Percentiles rank a stretch among this genome's conserved stretches.
Evolutionary conservation across 2,113 vertebrate genomes (phyloP).

Genomic region (Zapornia atra): DNA sequence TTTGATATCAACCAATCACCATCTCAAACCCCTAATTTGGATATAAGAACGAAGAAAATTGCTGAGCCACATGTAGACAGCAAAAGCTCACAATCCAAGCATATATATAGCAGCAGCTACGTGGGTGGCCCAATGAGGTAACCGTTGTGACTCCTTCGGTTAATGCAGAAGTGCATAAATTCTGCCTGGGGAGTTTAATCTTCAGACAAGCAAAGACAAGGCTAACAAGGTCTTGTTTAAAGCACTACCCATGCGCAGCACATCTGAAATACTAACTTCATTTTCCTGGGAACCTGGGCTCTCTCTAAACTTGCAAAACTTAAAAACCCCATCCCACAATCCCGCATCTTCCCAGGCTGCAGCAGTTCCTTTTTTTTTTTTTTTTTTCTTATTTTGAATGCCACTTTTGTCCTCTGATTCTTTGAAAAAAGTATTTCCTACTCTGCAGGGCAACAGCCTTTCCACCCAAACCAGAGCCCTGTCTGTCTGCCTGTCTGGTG

Average conservation of each 20-base stretch:
- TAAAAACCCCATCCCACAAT: not conserved
- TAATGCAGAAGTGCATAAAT: conserved; percentile 13
- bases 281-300: not conserved
- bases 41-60: not conserved
- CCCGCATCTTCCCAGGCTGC: not conserved
- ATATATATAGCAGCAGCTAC: not conserved
- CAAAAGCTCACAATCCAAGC: not conserved
- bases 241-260: not conserved
- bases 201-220: conserved; percentile 16
- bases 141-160: not conserved
- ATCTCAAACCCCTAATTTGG: not conserved
- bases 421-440: not conserved
- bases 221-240: not conserved
- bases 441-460: not conserved
- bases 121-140: conserved; percentile 53
- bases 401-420: not conserved
- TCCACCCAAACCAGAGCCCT: not conserved
- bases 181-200: not conserved
- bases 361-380: not conserved
- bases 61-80: conserved; percentile 13
- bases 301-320: not conserved
- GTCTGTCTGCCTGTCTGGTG: fast-evolving
- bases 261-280: not conserved
- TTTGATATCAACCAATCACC: not conserved
- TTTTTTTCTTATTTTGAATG: not conserved